Conservation (phyloP, 2,888 invertebrate species). For the Lordiphosa andalusiaca region DNA sequence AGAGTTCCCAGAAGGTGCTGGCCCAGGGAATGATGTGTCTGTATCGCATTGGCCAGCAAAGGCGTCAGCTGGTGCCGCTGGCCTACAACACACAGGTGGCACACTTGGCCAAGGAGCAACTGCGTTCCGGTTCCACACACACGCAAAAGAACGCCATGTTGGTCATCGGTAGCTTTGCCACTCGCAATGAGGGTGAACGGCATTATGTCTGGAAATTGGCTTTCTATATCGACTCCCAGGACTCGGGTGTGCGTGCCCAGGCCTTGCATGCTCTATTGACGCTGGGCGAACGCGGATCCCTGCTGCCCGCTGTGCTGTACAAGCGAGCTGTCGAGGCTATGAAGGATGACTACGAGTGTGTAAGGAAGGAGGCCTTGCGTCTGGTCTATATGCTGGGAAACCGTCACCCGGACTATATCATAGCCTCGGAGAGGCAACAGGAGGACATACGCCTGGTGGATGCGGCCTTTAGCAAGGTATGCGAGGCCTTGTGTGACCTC, state of each 20-base stretch:
- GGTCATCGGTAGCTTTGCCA: slow-evolving; percentile 75
- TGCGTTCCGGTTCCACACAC: slow-evolving; percentile 77
- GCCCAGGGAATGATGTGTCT: slow-evolving; percentile 79
- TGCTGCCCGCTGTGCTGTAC: slow-evolving; percentile 86
- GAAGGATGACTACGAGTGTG: slow-evolving; percentile 96
- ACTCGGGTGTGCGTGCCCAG: slow-evolving; percentile 93
- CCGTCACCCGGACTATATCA: slow-evolving; percentile 90
- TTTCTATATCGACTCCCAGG: slow-evolving; percentile 91
- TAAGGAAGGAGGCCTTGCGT: slow-evolving; percentile 91
- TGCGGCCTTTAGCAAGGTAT: slow-evolving; percentile 97
- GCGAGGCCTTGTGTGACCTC: slow-evolving; percentile 95
- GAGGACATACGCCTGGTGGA: slow-evolving; percentile 94
- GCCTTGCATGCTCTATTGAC: slow-evolving; percentile 92
- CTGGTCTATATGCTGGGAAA: slow-evolving; percentile 92
- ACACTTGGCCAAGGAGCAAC: slow-evolving; percentile 76
- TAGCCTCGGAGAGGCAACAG: slow-evolving; percentile 85
- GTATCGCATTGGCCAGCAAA: slow-evolving; percentile 75
- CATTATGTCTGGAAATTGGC: slow-evolving; percentile 87
- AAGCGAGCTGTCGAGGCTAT: slow-evolving; percentile 86
- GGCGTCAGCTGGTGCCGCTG: slow-evolving; percentile 62
- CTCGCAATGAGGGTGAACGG: slow-evolving; percentile 83
- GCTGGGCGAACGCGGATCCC: slow-evolving; percentile 90
- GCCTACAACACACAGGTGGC: slow-evolving; percentile 78
- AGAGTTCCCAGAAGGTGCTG: slow-evolving; percentile 79
- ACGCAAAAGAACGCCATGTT: slow-evolving; percentile 79